Evolutionary conservation across 2,113 vertebrate species (phyloP), one percentile per base, ranked within the genome.

Genomic region (Pterocles gutturalis): DNA sequence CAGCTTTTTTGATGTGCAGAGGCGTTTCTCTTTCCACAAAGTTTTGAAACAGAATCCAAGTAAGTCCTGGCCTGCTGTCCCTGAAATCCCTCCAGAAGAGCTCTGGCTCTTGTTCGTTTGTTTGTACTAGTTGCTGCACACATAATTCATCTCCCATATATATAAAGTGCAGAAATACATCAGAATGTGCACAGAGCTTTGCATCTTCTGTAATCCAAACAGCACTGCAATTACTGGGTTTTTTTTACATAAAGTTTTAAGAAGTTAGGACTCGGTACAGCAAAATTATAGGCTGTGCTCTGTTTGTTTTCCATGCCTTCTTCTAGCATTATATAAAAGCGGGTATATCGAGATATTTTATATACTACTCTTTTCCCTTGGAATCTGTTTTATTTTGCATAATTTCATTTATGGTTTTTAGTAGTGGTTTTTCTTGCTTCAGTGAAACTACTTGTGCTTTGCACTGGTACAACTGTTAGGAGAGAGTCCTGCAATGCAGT

Each of bases 41-140:
- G 75, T 93, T 97, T 96, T 97, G 96, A 97, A 97, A 95, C 49
- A 72, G 95, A 95, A 95, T 95, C 87, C 85, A 77, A 90, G 11
- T 84, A 25, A 94, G 83, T 96, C 93, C 96, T 97, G 97, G 96
- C 97, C 81, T 91, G 73, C 36, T 93, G 82, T 96, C 90, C 93
- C 62, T 72, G 76, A 96, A 92, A 93, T 54, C 24, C 22, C 90
- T 96, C 96, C 89, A 90, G 77, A 81, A 69, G 60, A 92, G 70
- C 70, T 58, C 86, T 96, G 91, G 96, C 83, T 83, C 77, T 89
- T 53, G 65, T 83, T 93, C 78, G 3, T 95, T 92, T 97, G 83
- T 97, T 96, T 97, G 92, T 83, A 55, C 86, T 76, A 71, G 83
- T 89, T 81, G 9, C 86, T 65, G 54, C 82, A 71, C 92, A 92